phyloP scores from a whole-genome alignment of 2,888 invertebrate genomes.

The Poecilus cupreus region DNA sequence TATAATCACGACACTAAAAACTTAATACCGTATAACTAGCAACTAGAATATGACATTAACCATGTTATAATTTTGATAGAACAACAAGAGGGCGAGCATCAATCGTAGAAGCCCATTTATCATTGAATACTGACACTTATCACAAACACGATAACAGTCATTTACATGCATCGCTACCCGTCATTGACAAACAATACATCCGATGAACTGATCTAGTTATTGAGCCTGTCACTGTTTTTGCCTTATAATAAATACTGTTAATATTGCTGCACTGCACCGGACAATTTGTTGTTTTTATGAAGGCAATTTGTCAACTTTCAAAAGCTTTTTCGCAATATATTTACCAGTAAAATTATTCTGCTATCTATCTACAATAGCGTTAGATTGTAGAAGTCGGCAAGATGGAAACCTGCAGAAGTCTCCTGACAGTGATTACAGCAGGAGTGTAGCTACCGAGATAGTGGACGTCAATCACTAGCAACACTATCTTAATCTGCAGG shows the following conservation, averaged over 20 bases:
- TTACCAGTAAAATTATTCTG: no score
- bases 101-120: slow-evolving; percentile 4
- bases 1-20: not conserved
- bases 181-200: slow-evolving; percentile 18
- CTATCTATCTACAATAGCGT: not conserved
- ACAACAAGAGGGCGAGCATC: not conserved
- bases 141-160: slow-evolving; percentile 28
- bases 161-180: not conserved
- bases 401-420: not conserved
- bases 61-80: not conserved
- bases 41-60: slow-evolving; percentile 1
- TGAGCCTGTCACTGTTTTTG: slow-evolving; percentile 27
- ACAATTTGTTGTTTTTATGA: not conserved
- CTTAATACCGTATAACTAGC: not conserved
- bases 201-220: slow-evolving; percentile 28
- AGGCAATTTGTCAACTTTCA: not conserved
- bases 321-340: no score
- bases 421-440: slow-evolving; percentile 26
- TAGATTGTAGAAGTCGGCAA: not conserved
- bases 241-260: not conserved
- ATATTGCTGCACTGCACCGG: not conserved
- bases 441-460: slow-evolving; percentile 19
- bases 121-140: slow-evolving; percentile 31
- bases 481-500: slow-evolving; percentile 30
- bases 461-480: slow-evolving; percentile 10